Evolutionary conservation across 2,113 vertebrate genomes (phyloP).

Genomic region (Gobiocypris rarus): DNA sequence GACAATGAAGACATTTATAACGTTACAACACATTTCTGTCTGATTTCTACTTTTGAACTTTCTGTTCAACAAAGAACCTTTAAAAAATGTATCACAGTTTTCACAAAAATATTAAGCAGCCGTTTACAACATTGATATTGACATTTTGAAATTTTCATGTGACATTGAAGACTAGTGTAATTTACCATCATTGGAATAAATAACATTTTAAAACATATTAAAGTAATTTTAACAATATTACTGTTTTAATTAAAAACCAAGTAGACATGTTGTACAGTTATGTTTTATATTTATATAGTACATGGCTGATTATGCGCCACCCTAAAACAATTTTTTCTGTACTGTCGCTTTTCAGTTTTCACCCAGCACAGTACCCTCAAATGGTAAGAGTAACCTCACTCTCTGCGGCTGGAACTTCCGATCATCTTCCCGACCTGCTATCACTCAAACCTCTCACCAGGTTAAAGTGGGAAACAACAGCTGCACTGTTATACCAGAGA

Average conservation of each 20-base stretch:
- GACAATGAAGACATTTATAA: too few relatives aligned
- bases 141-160: neutral
- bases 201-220: neutral
- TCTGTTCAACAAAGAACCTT: neutral
- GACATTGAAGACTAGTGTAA: neutral
- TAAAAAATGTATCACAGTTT: neutral
- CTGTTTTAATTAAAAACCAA: neutral
- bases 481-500: slow-evolving; percentile 74
- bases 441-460: slow-evolving; percentile 63
- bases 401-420: slow-evolving; percentile 88
- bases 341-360: slow-evolving; percentile 78
- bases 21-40: too few relatives aligned
- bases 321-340: neutral
- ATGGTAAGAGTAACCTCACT: slow-evolving; percentile 80
- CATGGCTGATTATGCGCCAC: neutral
- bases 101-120: neutral
- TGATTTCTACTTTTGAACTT: too few relatives aligned
- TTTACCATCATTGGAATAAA: neutral
- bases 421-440: slow-evolving; percentile 44
- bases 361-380: slow-evolving; percentile 78
- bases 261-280: too few relatives aligned
- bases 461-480: slow-evolving; percentile 77
- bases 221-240: neutral
- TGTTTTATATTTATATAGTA: too few relatives aligned
- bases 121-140: neutral